phyloP scores from a whole-genome alignment of 2,113 vertebrate genomes.

The Loxodonta africana region DNA sequence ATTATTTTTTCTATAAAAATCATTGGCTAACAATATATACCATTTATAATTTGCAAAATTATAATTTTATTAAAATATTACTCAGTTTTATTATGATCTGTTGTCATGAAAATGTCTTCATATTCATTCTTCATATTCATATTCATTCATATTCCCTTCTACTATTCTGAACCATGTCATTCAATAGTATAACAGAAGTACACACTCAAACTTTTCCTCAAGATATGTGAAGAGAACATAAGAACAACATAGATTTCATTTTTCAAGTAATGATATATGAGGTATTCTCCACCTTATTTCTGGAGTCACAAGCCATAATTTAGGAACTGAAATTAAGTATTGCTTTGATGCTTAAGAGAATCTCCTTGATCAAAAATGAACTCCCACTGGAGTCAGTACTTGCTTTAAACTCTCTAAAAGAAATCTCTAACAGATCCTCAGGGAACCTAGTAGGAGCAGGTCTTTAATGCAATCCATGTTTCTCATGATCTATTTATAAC shows the following conservation, averaged over 20 bases:
- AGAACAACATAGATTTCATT: constrained; percentile 29
- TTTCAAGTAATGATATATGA: constrained; percentile 76
- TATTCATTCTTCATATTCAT: background rate
- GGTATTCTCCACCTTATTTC: constrained; percentile 70
- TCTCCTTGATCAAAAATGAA: constrained; percentile 64
- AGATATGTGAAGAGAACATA: constrained; percentile 38
- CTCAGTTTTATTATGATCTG: constrained; percentile 53
- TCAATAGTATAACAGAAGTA: background rate
- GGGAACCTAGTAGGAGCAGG: constrained; percentile 23
- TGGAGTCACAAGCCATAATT: constrained; percentile 58
- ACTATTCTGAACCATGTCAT: constrained; percentile 29
- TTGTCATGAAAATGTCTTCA: background rate
- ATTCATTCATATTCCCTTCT: constrained; percentile 8
- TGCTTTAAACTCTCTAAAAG: constrained; percentile 55
- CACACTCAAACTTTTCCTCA: constrained; percentile 40
- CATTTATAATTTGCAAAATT: constrained; percentile 45
- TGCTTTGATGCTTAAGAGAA: constrained; percentile 66
- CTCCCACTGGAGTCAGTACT: constrained; percentile 57
- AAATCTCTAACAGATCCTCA: constrained; percentile 50
- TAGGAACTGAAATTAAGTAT: constrained; percentile 67
- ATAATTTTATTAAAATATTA: constrained; percentile 67
- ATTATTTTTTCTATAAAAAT: constrained; percentile 60
- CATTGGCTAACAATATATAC: constrained; percentile 42
- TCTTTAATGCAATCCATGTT: constrained; percentile 43
- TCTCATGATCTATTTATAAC: constrained; percentile 77